Evolutionary conservation across 2,888 invertebrate genomes (phyloP), one percentile per base, ranked within the genome.

Genomic region (Orthosia cruda): DNA sequence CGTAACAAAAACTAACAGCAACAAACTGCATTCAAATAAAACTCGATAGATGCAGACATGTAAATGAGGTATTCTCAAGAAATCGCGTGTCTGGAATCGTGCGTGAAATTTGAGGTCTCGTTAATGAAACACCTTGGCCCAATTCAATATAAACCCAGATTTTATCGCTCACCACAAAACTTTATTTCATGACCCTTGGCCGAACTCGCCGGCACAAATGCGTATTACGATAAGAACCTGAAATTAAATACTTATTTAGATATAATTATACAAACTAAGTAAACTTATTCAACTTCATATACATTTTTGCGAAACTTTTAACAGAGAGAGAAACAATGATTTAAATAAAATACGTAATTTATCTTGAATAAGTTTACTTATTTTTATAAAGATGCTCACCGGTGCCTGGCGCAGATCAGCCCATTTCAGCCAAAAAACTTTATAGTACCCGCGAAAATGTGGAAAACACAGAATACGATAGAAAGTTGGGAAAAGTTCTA

Each of bases 101-200:
- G 80, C 82, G 75, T 84, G 73, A 80, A 81, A 72, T 85, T 82
- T 77, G 85, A 70, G 74, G 80, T 85, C 82, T 84, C 85, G 85
- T 88, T 85, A 86, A 86, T 88, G 81, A 85, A 87, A 88, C 88
- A 88, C 91, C 89, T 91, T 90, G 90, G 87, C 88, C 87, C 80
- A 79, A 92, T 92, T 92, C 92, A 91, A 91, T 92, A 90, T 90
- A 77, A 86, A 83, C 78, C 78, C 80, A 75, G 92, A 93, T 92
- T 91, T 91, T 90, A 92, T 92, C 91, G 90, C 85, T 73, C 82
- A 85, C 85, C 74, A 84, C 81, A 80, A 86, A 88, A 90, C 80
- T 89, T 89, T 69, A 84, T 86, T 87, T 81, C 89, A 86, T 80
- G 87, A 83, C 83, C 84, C 65, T 69, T 66, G 65, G 81, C 23